Conservation (phyloP, 2,888 invertebrate genomes). For the Trachelus troglodyta region DNA sequence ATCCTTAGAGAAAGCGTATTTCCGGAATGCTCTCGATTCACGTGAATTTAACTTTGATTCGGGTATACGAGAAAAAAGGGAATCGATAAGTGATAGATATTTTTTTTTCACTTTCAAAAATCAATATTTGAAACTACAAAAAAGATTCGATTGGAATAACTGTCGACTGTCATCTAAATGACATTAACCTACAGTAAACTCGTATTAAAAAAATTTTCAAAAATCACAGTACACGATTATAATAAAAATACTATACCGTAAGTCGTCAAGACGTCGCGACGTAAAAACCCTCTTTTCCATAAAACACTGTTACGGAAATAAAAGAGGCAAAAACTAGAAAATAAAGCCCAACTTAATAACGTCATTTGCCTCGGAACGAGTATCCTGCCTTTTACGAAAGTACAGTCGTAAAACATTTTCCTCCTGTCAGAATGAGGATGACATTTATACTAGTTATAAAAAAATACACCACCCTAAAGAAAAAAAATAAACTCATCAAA, state of each 20-base stretch:
- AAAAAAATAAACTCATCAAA: neutral
- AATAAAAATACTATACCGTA: no score
- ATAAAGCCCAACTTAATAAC: neutral
- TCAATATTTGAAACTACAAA: neutral
- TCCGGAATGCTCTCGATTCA: neutral
- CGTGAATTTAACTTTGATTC: neutral
- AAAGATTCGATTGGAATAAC: neutral
- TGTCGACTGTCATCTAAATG: neutral
- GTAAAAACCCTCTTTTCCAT: no score
- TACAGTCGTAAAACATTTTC: no score
- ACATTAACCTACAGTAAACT: no score
- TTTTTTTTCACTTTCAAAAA: neutral
- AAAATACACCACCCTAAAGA: neutral
- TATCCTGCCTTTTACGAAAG: neutral
- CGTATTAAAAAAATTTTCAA: no score
- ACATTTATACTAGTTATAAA: no score
- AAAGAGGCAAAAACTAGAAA: neutral
- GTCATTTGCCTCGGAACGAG: neutral
- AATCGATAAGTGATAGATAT: neutral
- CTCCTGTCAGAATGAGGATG: no score
- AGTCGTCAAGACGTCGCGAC: no score
- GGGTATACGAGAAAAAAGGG: neutral
- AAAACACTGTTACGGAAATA: neutral
- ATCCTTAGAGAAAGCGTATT: neutral
- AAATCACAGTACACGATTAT: no score